A percentile compares a stretch with the other conserved stretches of the same genome.
These are phyloP conservation scores for Philypnodon macrostomus DNA, from an alignment of 2,797 vertebrate genomes.

Conservation along the genomic window DNA sequence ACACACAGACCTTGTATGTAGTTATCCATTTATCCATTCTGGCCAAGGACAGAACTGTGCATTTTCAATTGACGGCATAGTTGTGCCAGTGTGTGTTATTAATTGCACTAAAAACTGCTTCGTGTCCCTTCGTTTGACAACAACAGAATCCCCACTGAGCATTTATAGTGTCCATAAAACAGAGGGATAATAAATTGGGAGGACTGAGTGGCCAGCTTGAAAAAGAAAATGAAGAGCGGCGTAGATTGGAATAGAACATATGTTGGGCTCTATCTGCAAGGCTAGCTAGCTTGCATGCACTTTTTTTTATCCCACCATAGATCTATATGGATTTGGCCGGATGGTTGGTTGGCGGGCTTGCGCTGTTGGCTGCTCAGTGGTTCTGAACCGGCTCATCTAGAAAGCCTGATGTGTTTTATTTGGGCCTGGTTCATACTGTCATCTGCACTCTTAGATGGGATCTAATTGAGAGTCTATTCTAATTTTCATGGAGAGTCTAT, in stretches of 20 bases:
- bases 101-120: background rate
- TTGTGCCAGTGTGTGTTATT: background rate
- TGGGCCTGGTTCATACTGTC: constrained; percentile 85
- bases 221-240: constrained; percentile 90
- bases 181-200: constrained; percentile 81
- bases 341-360: constrained; percentile 52
- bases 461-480: constrained; percentile 92
- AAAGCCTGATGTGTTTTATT: constrained; percentile 94
- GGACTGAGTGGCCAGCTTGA: constrained; percentile 10
- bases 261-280: constrained; percentile 75
- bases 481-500: constrained; percentile 87
- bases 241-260: constrained; percentile 91
- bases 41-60: background rate
- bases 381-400: constrained; percentile 93
- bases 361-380: constrained; percentile 73
- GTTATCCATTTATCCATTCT: no score
- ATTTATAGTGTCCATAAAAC: constrained; percentile 20
- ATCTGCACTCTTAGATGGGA: constrained; percentile 83
- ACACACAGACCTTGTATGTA: no score
- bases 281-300: constrained; percentile 63
- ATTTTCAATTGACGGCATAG: background rate
- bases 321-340: constrained; percentile 59
- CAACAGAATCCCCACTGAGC: constrained; percentile 5
- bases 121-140: background rate
- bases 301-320: constrained; percentile 86